phyloP scores from a whole-genome alignment of 2,797 vertebrate genomes.

The Sitta carolinensis region DNA sequence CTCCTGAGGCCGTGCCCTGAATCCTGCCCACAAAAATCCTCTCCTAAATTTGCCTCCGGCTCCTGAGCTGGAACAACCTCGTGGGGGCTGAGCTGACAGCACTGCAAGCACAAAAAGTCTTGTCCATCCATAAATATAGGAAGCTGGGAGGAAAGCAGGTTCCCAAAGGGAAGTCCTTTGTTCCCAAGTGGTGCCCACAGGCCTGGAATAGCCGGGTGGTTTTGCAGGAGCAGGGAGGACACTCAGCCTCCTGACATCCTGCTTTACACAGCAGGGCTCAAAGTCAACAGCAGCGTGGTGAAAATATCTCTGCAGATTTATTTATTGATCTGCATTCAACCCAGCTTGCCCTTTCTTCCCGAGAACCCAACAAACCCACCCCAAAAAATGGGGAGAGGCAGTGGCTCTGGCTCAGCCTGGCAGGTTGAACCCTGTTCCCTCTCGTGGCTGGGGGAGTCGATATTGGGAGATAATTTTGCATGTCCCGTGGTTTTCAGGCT shows the following conservation, averaged over 20 bases:
- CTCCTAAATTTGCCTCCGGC: neutral
- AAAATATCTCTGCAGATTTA: neutral
- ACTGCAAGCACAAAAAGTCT: neutral
- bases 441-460: accelerated
- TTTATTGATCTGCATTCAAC: neutral
- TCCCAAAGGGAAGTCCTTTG: neutral
- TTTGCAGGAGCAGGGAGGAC: neutral
- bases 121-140: neutral
- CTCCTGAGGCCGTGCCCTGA: accelerated
- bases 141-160: neutral
- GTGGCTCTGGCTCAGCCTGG: neutral
- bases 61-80: neutral
- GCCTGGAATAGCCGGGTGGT: neutral
- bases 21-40: neutral
- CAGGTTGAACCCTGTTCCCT: neutral
- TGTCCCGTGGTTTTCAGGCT: neutral
- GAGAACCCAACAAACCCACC: neutral
- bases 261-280: neutral
- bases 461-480: neutral
- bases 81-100: accelerated
- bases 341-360: neutral
- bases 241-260: neutral
- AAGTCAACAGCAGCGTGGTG: neutral
- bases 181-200: neutral
- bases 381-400: neutral